These are phyloP conservation scores for Aphaenogaster ashmeadi DNA, from an alignment of 1,140 invertebrate species.

Conservation along the genomic window DNA sequence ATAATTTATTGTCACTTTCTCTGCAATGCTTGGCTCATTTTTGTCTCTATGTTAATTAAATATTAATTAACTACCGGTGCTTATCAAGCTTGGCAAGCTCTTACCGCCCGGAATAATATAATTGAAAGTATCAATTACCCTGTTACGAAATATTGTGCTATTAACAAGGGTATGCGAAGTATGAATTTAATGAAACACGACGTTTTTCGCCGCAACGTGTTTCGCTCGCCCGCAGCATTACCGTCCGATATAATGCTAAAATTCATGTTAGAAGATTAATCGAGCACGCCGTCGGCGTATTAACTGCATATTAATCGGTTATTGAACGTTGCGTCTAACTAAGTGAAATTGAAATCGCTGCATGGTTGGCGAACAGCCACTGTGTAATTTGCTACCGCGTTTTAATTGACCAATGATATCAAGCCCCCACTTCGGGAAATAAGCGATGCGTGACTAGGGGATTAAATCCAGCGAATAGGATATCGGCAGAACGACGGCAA, in stretches of 20 bases:
- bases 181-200: slow-evolving; percentile 50
- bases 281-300: slow-evolving; percentile 28
- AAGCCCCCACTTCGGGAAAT: neutral
- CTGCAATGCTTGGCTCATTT: slow-evolving; percentile 9
- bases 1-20: slow-evolving; percentile 28
- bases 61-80: slow-evolving; percentile 25
- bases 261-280: slow-evolving; percentile 43
- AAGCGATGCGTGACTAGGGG: slow-evolving; percentile 29
- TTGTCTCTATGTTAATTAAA: slow-evolving; percentile 35
- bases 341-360: slow-evolving; percentile 54
- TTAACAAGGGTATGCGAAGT: slow-evolving; percentile 21
- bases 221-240: neutral
- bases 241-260: slow-evolving; percentile 25
- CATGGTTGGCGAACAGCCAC: slow-evolving; percentile 18
- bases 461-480: slow-evolving; percentile 33
- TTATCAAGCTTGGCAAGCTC: neutral
- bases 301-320: slow-evolving; percentile 52
- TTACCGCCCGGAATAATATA: slow-evolving; percentile 13
- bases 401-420: slow-evolving; percentile 60
- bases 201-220: slow-evolving; percentile 14
- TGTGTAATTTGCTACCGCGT: slow-evolving; percentile 57
- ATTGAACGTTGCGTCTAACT: slow-evolving; percentile 38
- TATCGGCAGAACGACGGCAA: neutral
- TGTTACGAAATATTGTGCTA: slow-evolving; percentile 26
- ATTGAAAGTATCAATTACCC: slow-evolving; percentile 57